Base-by-base conservation (phyloP, 2,797 vertebrate genomes). In the Glyptemys insculpta region DNA sequence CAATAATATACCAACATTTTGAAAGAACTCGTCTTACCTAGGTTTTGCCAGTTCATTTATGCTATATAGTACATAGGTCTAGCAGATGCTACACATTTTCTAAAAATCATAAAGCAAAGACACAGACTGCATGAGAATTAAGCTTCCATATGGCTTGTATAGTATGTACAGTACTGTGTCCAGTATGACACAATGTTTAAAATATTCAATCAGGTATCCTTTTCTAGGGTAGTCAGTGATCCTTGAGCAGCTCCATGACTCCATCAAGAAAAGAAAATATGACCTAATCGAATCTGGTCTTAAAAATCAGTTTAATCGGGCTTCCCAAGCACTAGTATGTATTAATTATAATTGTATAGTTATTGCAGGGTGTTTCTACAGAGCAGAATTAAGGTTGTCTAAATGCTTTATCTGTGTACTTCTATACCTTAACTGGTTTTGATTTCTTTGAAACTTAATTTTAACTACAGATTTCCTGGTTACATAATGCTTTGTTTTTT, bases 321-420 rank as follows among this genome's bases (percentile, higher is more conserved):
- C 4, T 49, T 47, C 12, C 12, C 44, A 76, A 29, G 8, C 6
- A 47, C 44, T 47, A 31, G 15, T 49, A 29, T 16, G 27, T 78
- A 78, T 49, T 49, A 78, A 78, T 78, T 78, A 47, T 78, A 49
- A 47, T 16, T 47, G 31, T 89, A 21, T 88, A 84, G 74, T 79
- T 12, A 27, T 49, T 53, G 27, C 85, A 91, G 62, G 44, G 89
- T 37, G 79, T 95, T 59, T 85, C 94, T 96, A 93, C 93, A 76
- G 56, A 5, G 81, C 82, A 86, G 80, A 90, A 4, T 31, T 89
- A 41, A 56, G 18, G 84, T 80, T 87, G 19, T 91, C 93, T 89
- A 47, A 34, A 10, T 85, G 56, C 76, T 83, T 91, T 74, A 62
- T n/a, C 27, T 76, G 59, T 74, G 21, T 86, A 89, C 96, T 94